phyloP scores from a whole-genome alignment of 2,113 vertebrate species.

The Microtus oregoni region DNA sequence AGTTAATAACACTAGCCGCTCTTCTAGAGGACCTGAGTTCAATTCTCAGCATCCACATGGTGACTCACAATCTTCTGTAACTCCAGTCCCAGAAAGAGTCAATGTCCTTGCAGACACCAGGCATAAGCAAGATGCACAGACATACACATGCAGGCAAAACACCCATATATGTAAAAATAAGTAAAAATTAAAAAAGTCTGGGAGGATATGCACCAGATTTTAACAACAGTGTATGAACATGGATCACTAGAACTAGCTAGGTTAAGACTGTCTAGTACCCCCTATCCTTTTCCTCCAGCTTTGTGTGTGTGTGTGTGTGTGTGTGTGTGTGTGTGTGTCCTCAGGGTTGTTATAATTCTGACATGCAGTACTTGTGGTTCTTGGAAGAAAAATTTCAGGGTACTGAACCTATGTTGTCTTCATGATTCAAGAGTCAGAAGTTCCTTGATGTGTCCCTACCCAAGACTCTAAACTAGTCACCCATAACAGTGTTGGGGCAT shows the following conservation, averaged over 20 bases:
- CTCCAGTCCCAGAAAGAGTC: background rate
- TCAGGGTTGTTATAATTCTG: background rate
- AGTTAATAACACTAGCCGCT: background rate
- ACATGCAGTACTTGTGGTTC: background rate
- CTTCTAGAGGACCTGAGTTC: background rate
- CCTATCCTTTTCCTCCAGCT: background rate
- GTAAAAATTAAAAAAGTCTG: background rate
- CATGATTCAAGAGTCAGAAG: background rate
- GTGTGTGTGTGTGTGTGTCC: background rate
- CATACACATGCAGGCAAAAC: background rate
- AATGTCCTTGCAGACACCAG: background rate
- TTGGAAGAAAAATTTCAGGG: background rate
- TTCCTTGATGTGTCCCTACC: background rate
- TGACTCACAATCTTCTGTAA: background rate
- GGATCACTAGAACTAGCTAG: background rate
- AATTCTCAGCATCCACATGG: background rate
- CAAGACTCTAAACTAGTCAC: no score
- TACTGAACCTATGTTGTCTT: background rate
- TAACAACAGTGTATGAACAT: background rate
- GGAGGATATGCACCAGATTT: background rate
- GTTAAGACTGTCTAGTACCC: background rate
- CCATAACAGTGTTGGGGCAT: background rate
- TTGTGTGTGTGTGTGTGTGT: background rate
- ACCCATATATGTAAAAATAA: background rate
- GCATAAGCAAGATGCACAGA: background rate